Base-by-base conservation (phyloP, 2,888 invertebrate genomes). In the Ceriagrion tenellum region DNA sequence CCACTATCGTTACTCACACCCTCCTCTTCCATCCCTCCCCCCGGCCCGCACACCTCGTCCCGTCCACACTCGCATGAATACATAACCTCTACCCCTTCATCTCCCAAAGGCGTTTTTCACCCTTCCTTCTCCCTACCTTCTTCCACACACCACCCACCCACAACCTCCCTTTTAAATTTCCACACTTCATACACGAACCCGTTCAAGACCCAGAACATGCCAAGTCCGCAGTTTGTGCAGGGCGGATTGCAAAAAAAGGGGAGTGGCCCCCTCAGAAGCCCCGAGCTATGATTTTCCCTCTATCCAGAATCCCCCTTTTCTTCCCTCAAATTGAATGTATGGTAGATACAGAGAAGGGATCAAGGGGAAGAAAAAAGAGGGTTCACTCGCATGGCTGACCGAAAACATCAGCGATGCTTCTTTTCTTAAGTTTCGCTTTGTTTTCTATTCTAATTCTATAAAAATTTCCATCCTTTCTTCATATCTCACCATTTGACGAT, bases 1-100 rank as follows among this genome's bases (percentile, higher is more conserved):
- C 69, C 12, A 6, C n/a, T n/a, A 23, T 47, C 2, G 47, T 47
- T 47, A 2, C 47, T 47, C 47, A 47, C 8, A 47, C 47, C 47
- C 47, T 47, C 47, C 47, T 8, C 8, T 47, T 8, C 3, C 81
- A 35, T 13, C 26, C 69, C n/a, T 69, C 47, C 26, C 26, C 69
- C 69, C 26, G 0, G 26, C 26, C 12, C 74, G 26, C 69, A 69
- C 69, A n/a, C 69, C 59, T 59, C 12, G 8, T 10, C 69, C 12
- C 69, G n/a, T 69, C 26, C 69, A 26, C 69, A 4, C 81, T 30
- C 81, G 35, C 81, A 81, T 81, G 81, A 81, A 81, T 81, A 35
- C 81, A 35, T 81, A 81, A 81, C 81, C 81, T 81, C 81, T 35
- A 16, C 30, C 81, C 81, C 81, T 81, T 35, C 81, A 81, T 81